Evolutionary conservation across 2,797 vertebrate genomes (phyloP), one percentile per base, ranked within the genome.

Genomic region (Bufotes viridis): DNA sequence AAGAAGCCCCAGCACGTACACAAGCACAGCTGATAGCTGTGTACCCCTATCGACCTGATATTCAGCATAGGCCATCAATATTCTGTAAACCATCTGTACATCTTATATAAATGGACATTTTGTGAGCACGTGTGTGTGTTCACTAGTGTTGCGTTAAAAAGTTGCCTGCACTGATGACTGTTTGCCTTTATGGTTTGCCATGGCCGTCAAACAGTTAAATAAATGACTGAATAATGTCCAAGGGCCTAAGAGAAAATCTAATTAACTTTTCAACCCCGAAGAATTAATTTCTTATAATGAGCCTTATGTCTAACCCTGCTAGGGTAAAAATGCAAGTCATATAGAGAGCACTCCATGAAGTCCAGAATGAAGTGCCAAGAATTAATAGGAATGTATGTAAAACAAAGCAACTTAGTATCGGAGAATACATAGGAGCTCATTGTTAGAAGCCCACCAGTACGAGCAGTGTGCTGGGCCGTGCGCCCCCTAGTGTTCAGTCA

Each of bases 401-500:
- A 78, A 85, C 84, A 85, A 85, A 85, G 84, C 51, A 63, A 55
- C 58, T 42, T 61, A 78, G 58, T 85, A 78, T 61, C 42, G 51
- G 74, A 51, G 58, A 85, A 85, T 51, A 85, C 84, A 85, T 78
- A 78, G 74, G 17, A 26, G 57, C 61, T 75, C 58, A 67, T 85
- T 85, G 84, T 85, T 78, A 85, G 26, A 4, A 49, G 58, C 24
- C 84, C 60, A 78, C 84, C 84, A 85, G 15, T 53, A 24, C n/a
- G 18, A 85, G 22, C 74, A 78, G 58, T 2, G 14, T 61, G 1
- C 72, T 22, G 60, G 74, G 24, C 84, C 63, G 17, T 17, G 84
- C 74, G 74, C 78, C 84, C 84, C 67, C 84, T 85, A 85, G 84
- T 29, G 83, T 53, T 78, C 74, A 78, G 24, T 85, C 58, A 78